Percentiles rank a stretch among this genome's conserved stretches.
These are phyloP conservation scores for Bubo blakistoni DNA, from an alignment of 2,113 vertebrate genomes.

Conservation along the genomic window DNA sequence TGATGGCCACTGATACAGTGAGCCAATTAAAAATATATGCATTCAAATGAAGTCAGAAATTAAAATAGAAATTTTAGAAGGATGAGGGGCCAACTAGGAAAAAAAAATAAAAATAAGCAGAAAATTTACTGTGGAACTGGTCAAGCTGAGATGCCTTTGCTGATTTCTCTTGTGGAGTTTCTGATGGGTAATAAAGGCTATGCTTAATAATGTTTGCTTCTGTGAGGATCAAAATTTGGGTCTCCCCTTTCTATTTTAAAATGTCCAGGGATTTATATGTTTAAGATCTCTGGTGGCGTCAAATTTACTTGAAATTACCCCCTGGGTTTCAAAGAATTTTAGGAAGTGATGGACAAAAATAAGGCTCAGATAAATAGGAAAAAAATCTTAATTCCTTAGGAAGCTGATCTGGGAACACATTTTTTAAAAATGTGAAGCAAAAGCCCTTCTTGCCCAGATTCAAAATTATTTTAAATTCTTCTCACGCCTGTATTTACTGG, in stretches of 20 bases:
- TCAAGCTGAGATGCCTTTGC: background rate
- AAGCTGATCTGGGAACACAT: background rate
- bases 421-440: background rate
- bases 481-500: background rate
- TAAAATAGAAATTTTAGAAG: background rate
- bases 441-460: background rate
- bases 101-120: background rate
- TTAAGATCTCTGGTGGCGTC: background rate
- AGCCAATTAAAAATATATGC: background rate
- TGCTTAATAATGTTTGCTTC: background rate
- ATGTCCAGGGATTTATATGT: background rate
- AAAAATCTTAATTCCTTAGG: background rate
- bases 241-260: background rate
- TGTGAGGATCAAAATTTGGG: background rate
- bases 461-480: background rate
- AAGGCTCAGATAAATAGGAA: background rate
- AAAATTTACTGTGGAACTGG: background rate
- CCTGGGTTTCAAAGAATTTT: background rate
- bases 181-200: background rate
- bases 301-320: background rate
- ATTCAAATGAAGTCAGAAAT: background rate
- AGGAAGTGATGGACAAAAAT: background rate
- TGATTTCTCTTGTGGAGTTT: background rate
- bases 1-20: background rate
- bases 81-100: background rate